Evolutionary conservation across 2,113 vertebrate genomes (phyloP).

Genomic region (Petroica traversi): DNA sequence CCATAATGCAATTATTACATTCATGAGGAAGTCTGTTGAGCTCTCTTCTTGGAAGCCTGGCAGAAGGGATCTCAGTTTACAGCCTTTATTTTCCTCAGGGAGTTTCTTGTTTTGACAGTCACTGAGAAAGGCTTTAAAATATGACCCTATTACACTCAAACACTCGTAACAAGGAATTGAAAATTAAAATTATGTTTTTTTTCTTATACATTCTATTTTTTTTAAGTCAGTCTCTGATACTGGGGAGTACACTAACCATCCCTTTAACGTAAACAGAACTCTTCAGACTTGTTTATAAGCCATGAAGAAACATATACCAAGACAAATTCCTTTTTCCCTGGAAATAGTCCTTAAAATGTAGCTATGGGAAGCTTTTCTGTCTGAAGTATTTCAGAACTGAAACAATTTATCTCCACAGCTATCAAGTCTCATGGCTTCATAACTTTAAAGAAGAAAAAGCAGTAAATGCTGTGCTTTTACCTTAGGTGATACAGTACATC

Average conservation of each 20-base stretch:
- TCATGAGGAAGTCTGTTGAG: background rate
- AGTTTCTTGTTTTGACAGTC: background rate
- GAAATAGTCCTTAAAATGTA: background rate
- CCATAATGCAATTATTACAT: background rate
- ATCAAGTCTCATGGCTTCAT: background rate
- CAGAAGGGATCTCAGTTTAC: background rate
- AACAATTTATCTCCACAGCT: constrained; percentile 10
- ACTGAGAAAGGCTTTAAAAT: background rate
- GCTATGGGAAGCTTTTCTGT: background rate
- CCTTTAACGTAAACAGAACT: background rate
- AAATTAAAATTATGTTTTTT: background rate
- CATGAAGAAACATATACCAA: background rate
- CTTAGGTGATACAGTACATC: background rate
- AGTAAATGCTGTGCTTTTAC: constrained; percentile 15
- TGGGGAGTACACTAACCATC: background rate
- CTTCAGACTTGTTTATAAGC: background rate
- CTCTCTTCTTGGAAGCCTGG: background rate
- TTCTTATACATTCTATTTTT: background rate
- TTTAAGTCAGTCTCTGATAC: background rate
- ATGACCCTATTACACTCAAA: background rate
- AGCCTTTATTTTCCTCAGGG: background rate
- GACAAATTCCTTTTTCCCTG: background rate
- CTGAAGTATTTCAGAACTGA: background rate
- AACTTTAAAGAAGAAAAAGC: constrained; percentile 16
- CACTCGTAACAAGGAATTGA: background rate